Base-by-base conservation (phyloP, 2,888 invertebrate genomes). In the Coenonympha arcania region DNA sequence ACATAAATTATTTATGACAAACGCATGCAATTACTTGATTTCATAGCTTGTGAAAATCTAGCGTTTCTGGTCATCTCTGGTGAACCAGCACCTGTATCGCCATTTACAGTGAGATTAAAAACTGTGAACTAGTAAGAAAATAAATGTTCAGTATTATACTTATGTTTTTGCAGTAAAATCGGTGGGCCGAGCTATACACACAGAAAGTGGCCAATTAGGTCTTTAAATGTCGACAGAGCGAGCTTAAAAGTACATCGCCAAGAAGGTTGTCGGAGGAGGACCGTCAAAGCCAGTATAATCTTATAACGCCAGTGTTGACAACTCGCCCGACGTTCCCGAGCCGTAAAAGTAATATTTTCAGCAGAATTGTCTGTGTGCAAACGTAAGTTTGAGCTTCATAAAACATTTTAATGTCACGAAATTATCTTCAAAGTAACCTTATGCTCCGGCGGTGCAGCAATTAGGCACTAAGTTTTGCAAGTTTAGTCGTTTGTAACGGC, bases 211-310 rank as follows among this genome's bases (percentile, higher is more conserved):
- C 66, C 75, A 78, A 77, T 79, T 79, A 76, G 67, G 68, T 68
- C 74, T 76, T 75, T 65, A 73, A 77, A 76, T 75, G 30, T 34
- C 45, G 22, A 34, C 26, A 18, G 42, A 39, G 39, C 31, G 42
- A 37, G 24, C 24, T 13, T 48, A 51, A 37, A 46, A 46, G 42
- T 47, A 51, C 50, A 49, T 31, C 72, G 64, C 65, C 60, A 63
- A 67, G 69, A 67, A 72, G 68, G 65, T 71, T 66, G 66, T 66
- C 62, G 66, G 31, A 70, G 69, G 68, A 67, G 65, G 57, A 66
- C 69, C 73, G 76, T 79, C 81, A 81, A 81, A 83, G 81, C 76
- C 75, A 76, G 74, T 76, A 76, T 83, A 80, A 83, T 82, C 79
- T 79, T 79, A 82, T 83, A 82, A 83, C 79, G 70, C 72, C 70